Percentiles rank a stretch among this genome's conserved stretches.
Conservation (phyloP, 2,888 invertebrate species). For the Drosophila siamana region DNA sequence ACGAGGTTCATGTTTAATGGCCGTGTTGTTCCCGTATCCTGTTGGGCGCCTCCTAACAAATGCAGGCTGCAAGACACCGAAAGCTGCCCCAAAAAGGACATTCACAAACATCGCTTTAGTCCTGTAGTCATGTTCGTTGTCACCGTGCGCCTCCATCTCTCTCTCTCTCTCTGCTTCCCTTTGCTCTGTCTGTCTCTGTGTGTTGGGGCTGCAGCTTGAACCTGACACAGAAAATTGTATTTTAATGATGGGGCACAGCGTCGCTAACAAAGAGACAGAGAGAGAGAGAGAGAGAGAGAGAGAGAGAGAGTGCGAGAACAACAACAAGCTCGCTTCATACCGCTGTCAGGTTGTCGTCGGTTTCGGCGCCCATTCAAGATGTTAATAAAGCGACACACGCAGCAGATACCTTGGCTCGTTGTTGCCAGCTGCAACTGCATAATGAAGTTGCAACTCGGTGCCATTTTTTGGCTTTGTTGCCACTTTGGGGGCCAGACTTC, state of each 20-base stretch:
- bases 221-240: constrained; percentile 82
- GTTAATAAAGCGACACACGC: constrained; percentile 79
- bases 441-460: constrained; percentile 71
- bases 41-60: constrained; percentile 49
- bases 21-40: constrained; percentile 61
- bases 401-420: constrained; percentile 44
- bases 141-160: constrained; percentile 23
- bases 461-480: constrained; percentile 52
- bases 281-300: constrained; percentile 4
- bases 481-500: constrained; percentile 20
- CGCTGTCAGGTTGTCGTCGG: not conserved
- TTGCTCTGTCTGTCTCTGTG: constrained; percentile 3
- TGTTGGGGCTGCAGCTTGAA: constrained; percentile 71
- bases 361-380: constrained; percentile 58
- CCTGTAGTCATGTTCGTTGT: constrained; percentile 57
- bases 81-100: constrained; percentile 68
- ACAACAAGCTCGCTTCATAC: constrained; percentile 8
- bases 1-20: constrained; percentile 83
- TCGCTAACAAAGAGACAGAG: constrained; percentile 20
- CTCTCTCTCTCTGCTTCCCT: constrained; percentile 1
- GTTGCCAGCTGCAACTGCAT: constrained; percentile 42
- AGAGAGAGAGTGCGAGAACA: constrained; percentile 4
- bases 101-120: constrained; percentile 68
- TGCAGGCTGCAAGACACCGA: constrained; percentile 53
- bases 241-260: constrained; percentile 75